These are phyloP conservation scores for Colletes collaris DNA, from an alignment of 2,888 invertebrate genomes.

Conservation along the genomic window DNA sequence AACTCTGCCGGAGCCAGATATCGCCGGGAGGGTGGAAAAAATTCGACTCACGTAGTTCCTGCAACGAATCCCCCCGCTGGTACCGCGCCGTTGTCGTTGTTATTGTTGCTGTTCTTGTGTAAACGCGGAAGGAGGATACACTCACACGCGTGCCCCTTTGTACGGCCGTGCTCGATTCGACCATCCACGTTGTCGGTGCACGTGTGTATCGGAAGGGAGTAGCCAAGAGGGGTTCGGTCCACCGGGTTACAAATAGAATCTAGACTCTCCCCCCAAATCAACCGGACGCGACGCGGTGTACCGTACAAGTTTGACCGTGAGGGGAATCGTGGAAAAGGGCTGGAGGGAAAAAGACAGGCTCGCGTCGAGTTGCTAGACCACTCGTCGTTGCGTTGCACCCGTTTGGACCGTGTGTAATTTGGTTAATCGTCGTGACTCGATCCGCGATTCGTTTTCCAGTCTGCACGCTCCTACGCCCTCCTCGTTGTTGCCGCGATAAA, in stretches of 20 bases:
- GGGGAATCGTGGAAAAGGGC: constrained; percentile 35
- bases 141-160: constrained; percentile 8
- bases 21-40: constrained; percentile 31
- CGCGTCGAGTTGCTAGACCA: constrained; percentile 37
- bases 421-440: constrained; percentile 59
- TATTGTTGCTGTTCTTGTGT: constrained; percentile 32
- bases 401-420: constrained; percentile 52
- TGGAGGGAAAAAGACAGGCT: constrained; percentile 8
- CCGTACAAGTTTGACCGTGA: constrained; percentile 33
- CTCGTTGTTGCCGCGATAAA: constrained; percentile 15
- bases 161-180: neutral
- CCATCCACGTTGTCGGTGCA: constrained; percentile 15
- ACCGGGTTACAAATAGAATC: constrained; percentile 63
- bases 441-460: constrained; percentile 17
- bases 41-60: constrained; percentile 70
- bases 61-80: constrained; percentile 56
- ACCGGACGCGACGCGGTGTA: constrained; percentile 45
- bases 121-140: constrained; percentile 29
- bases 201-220: constrained; percentile 25
- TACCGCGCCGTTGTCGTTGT: constrained; percentile 23
- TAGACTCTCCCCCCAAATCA: constrained; percentile 59
- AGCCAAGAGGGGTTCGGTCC: constrained; percentile 7
- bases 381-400: constrained; percentile 60
- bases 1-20: constrained; percentile 58
- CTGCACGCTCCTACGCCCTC: neutral